These are phyloP conservation scores for Psettodes erumei DNA, from an alignment of 2,113 vertebrate genomes.

Conservation along the genomic window DNA sequence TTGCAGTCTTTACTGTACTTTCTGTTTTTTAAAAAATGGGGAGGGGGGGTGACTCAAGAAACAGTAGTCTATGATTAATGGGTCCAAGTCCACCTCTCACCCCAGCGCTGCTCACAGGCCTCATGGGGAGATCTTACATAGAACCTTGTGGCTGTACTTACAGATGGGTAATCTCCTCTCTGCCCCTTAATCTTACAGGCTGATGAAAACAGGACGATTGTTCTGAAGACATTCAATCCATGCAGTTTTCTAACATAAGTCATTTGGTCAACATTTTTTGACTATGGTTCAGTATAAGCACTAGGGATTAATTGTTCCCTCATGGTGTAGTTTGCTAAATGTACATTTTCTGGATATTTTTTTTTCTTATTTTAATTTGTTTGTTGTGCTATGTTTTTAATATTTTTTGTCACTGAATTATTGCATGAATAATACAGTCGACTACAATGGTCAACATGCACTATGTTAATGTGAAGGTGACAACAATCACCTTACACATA, in stretches of 20 bases:
- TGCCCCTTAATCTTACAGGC: neutral
- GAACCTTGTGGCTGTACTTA: slow-evolving; percentile 18
- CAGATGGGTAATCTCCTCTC: slow-evolving; percentile 8
- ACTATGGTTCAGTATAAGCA: neutral
- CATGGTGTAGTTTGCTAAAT: neutral
- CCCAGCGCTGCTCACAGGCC: slow-evolving; percentile 6
- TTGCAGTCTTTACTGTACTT: neutral
- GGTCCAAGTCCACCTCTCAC: slow-evolving; percentile 44
- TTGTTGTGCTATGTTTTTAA: neutral
- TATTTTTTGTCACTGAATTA: neutral
- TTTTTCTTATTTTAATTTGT: neutral
- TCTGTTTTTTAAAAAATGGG: too few relatives aligned
- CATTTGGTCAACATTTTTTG: neutral
- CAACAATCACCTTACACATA: neutral
- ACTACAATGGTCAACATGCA: too few relatives aligned
- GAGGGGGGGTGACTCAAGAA: too few relatives aligned
- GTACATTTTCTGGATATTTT: neutral
- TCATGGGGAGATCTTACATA: slow-evolving; percentile 30
- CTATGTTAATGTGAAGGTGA: neutral
- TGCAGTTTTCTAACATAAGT: neutral
- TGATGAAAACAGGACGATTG: neutral
- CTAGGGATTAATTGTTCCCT: neutral
- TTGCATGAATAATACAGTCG: neutral
- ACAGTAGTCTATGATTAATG: slow-evolving; percentile 59
- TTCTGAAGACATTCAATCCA: neutral